Evolutionary conservation across 2,113 vertebrate species (phyloP), one percentile per base, ranked within the genome.

Genomic region (Proterorhinus semilunaris): DNA sequence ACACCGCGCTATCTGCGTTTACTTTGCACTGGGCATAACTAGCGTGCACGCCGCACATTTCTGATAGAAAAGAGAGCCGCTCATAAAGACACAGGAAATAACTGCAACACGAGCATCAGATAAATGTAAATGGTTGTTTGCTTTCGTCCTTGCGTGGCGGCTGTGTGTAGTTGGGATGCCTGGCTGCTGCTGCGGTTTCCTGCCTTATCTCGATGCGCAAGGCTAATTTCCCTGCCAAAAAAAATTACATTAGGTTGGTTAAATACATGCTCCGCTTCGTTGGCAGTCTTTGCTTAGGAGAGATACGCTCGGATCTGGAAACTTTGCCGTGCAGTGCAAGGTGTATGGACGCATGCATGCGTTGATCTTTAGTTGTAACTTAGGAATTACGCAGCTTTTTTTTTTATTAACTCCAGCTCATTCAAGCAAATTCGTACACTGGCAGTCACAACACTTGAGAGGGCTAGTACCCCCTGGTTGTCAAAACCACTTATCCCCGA

Each of bases 121-220:
- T 88, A 74, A 72, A 70, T 73, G 55, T 79, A 80, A 21, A 82
- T 77, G 72, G 74, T 71, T 82, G 83, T 80, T 78, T 82, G 74
- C 50, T 69, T 68, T 9, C 59, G 73, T 63, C 64, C 13, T 72
- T 69, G 50, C 55, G 21, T 68, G 67, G 46, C 72, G 62, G 79
- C 69, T 65, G 70, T 68, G 1, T 69, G 1, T 71, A 74, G 79
- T 76, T 77, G 70, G 49, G 74, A 83, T 76, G 74, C 47, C 68
- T 77, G 46, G 67, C 70, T 71, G 72, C 80, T 76, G 43, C 7
- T 13, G 52, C 58, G 65, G 62, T 75, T 83, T 76, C 78, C 83
- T 74, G 74, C 67, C 65, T 63, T 17, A 62, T 53, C 70, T 50
- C 12, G 27, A 17, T 8, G 51, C 50, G 8, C 27, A 59, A 66